Conservation (phyloP, 1,140 invertebrate genomes). For the Ooceraea biroi region DNA sequence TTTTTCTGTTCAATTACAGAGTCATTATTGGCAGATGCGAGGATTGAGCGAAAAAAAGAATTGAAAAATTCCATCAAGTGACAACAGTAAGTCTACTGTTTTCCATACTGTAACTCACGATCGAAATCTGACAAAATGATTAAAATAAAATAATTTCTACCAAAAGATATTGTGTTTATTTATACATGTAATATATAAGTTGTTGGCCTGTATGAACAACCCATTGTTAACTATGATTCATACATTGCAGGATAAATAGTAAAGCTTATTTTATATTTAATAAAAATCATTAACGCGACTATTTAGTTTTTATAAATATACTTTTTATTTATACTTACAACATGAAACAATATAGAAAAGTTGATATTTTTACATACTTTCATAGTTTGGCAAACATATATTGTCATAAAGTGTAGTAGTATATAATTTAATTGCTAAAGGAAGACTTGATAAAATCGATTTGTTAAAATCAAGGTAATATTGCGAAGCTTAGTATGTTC, state of each 20-base stretch:
- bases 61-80: background rate
- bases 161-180: background rate
- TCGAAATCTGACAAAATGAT: constrained; percentile 43
- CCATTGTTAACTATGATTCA: no score
- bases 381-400: constrained; percentile 18
- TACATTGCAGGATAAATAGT: no score
- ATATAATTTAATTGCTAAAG: background rate
- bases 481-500: background rate
- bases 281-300: background rate
- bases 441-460: background rate
- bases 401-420: constrained; percentile 50
- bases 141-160: constrained; percentile 59
- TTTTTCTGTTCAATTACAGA: constrained; percentile 43
- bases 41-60: background rate
- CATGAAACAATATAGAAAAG: constrained; percentile 36
- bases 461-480: constrained; percentile 12
- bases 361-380: background rate
- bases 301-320: constrained; percentile 64
- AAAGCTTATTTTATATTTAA: background rate
- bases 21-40: background rate
- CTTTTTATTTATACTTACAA: constrained; percentile 59
- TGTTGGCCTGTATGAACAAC: no score
- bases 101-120: constrained; percentile 41
- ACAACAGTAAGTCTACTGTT: background rate
- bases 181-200: no score